Evolutionary conservation across 53 echinoderm and acorn worm genomes (phyloP), one percentile per base, ranked within the genome.

Genomic region (Luidia sarsii): DNA sequence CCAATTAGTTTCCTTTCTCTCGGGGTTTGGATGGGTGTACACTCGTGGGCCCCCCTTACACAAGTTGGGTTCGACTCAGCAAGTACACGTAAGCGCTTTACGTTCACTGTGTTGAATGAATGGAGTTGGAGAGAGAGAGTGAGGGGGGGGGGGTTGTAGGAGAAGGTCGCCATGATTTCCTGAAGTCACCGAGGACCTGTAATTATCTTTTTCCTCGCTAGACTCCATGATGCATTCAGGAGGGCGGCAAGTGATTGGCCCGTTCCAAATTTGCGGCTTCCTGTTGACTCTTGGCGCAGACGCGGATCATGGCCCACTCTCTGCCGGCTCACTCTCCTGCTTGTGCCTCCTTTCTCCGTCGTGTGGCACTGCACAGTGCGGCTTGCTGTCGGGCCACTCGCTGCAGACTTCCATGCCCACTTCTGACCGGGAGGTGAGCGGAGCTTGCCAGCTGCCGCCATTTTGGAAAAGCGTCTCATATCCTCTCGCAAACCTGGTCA

Each of bases 191-290:
- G 61, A 60, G 8, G 19, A 45, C 20, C 46, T 48, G 19, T 77
- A 77, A 77, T 77, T 27, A 57, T 77, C 48, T 27, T 57, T 77
- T 77, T 77, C 77, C 77, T 77, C 61, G 14, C 46, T 61, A 77
- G 77, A 60, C 77, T 77, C 77, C 46, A 13, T 77, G 77, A 77
- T 61, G 77, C 61, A 60, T 13, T 13, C n/a, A 46, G 0, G 6
- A 77, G 45, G 57, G 15, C 11, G 59, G 32, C 7, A 9, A 30
- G 39, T 25, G 77, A 77, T 77, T 77, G 77, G 77, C 19, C 33
- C 45, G 46, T 77, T 46, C 77, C 43, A 61, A 77, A 77, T 77
- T 61, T 39, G n/a, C 11, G 32, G 18, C 33, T 77, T 77, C 77
- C 77, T 77, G 77, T 77, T 77, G 77, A 77, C 61, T 16, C 48